phyloP scores from a whole-genome alignment of 1,140 invertebrate species.

The Steinernema khuongi region DNA sequence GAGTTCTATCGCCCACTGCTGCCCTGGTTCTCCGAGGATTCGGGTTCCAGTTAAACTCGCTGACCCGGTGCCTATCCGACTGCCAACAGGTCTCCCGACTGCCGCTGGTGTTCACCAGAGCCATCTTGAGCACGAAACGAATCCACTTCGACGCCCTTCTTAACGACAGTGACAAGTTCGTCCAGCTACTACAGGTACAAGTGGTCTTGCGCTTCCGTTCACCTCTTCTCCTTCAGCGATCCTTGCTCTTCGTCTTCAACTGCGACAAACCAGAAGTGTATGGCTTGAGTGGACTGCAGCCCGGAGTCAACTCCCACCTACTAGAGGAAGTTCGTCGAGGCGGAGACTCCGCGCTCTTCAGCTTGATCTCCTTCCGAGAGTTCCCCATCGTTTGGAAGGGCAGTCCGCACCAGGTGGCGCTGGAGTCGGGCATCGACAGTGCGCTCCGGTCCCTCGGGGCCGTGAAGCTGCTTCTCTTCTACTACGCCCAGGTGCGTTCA shows the following conservation, averaged over 20 bases:
- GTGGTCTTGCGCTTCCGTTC: neutral
- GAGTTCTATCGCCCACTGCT: neutral
- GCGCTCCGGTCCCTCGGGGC: slow-evolving; percentile 15
- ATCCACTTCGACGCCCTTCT: slow-evolving; percentile 3
- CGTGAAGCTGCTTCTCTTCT: slow-evolving; percentile 24
- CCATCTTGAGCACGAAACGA: slow-evolving; percentile 4
- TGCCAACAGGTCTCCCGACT: neutral
- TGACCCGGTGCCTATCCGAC: slow-evolving; percentile 1
- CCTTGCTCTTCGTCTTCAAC: slow-evolving; percentile 17
- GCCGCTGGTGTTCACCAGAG: neutral
- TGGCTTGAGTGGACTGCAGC: slow-evolving; percentile 19
- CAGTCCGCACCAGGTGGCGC: slow-evolving; percentile 8
- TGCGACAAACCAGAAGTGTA: neutral
- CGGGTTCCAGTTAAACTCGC: slow-evolving; percentile 12
- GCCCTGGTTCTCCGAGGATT: slow-evolving; percentile 3
- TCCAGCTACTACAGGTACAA: slow-evolving; percentile 21
- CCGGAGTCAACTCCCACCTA: neutral
- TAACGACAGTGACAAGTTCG: slow-evolving; percentile 10
- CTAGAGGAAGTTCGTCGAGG: neutral
- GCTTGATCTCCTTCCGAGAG: slow-evolving; percentile 15
- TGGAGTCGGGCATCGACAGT: slow-evolving; percentile 12
- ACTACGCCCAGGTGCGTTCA: slow-evolving; percentile 26
- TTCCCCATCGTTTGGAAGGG: neutral
- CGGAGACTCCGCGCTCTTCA: neutral
- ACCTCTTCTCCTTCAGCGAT: neutral